Evolutionary conservation across 2,797 vertebrate species (phyloP).

Genomic region (Arrhamphus sclerolepis): DNA sequence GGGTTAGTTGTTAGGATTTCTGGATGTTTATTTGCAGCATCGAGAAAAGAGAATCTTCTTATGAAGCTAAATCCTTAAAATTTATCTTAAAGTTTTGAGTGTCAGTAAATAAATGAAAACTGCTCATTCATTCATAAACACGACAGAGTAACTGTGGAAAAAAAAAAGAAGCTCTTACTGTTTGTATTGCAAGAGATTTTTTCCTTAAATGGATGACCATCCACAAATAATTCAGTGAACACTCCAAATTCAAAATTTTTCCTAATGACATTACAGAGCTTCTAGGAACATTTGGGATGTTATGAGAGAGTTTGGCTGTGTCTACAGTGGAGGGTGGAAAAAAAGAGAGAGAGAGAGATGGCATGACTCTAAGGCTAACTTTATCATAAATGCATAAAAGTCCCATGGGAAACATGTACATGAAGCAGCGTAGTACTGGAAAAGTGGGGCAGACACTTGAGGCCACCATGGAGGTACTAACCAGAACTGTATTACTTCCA

Average conservation of each 20-base stretch:
- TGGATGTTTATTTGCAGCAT: not conserved
- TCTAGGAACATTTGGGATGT: too few species aligned
- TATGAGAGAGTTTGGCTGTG: not conserved
- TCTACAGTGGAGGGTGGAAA: too few species aligned
- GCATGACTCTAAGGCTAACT: not conserved
- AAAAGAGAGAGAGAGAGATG: not conserved
- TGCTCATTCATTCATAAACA: not conserved
- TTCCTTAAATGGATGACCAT: too few species aligned
- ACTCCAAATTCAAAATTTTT: too few species aligned
- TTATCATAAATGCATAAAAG: not conserved
- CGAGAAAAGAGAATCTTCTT: not conserved
- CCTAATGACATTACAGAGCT: too few species aligned
- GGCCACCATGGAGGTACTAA: not conserved
- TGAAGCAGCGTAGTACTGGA: not conserved
- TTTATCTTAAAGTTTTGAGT: too few species aligned
- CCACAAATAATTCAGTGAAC: too few species aligned
- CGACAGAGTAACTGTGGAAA: too few species aligned
- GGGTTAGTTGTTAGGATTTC: not conserved
- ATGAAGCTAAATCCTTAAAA: too few species aligned
- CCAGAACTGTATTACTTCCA: not conserved
- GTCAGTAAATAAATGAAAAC: not conserved
- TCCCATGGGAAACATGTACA: slow-evolving; percentile 1
- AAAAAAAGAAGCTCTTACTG: too few species aligned
- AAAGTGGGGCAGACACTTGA: slow-evolving; percentile 4
- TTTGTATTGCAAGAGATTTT: too few species aligned